A percentile compares a stretch with the other conserved stretches of the same genome.
Evolutionary conservation across 2,888 invertebrate genomes (phyloP).

Genomic region (Agrotis segetum): DNA sequence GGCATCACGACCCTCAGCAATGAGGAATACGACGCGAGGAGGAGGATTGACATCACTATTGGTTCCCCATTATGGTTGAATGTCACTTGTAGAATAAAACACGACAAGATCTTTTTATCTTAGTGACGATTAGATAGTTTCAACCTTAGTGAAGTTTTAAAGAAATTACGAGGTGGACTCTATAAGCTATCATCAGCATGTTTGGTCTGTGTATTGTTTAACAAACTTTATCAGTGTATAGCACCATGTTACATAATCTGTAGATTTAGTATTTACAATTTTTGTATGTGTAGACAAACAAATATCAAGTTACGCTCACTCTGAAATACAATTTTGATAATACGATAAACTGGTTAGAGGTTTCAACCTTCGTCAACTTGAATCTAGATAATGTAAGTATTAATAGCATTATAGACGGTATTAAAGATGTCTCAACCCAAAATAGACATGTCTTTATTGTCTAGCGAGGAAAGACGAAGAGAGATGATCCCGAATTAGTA

Average conservation of each 20-base stretch:
- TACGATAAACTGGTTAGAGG: neutral
- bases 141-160: neutral
- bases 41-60: neutral
- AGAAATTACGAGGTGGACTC: neutral
- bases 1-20: too few relatives aligned
- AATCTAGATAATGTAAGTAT: neutral
- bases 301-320: neutral
- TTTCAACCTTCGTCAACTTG: neutral
- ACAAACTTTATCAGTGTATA: neutral
- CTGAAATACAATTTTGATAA: neutral
- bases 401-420: neutral
- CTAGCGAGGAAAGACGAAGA: neutral
- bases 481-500: neutral
- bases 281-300: neutral
- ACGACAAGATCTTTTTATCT: neutral
- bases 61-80: neutral
- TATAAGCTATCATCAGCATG: neutral
- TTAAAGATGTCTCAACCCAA: neutral
- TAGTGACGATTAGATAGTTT: neutral
- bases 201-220: neutral
- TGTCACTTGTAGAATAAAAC: neutral
- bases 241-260: neutral
- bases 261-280: constrained; percentile 1
- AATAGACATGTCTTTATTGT: neutral
- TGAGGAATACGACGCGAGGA: too few relatives aligned